Conservation (phyloP, 1,140 invertebrate species). For the Camponotus floridanus region DNA sequence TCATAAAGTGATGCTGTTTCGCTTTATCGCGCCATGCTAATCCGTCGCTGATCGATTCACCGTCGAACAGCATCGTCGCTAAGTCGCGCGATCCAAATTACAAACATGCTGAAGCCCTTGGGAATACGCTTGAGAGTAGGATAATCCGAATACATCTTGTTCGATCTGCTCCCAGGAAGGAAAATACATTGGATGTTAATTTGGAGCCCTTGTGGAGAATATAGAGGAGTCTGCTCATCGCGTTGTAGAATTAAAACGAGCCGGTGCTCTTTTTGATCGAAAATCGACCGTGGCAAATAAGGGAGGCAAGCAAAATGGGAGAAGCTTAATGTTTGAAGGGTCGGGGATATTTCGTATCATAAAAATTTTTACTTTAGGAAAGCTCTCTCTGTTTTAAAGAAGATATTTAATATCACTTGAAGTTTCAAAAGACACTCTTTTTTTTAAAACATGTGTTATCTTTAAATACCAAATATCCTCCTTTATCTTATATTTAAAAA, state of each 20-base stretch:
- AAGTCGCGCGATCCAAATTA: constrained; percentile 43
- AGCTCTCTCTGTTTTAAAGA: neutral
- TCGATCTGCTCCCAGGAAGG: neutral
- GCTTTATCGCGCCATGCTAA: constrained; percentile 27
- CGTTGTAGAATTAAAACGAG: neutral
- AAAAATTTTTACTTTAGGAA: neutral
- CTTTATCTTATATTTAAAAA: neutral
- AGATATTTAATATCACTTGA: neutral
- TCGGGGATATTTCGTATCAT: neutral
- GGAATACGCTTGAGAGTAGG: neutral
- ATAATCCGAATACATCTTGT: constrained; percentile 27
- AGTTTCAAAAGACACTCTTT: neutral
- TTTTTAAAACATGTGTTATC: neutral
- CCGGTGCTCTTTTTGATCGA: neutral
- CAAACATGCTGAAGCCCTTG: constrained; percentile 22
- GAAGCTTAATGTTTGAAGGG: neutral
- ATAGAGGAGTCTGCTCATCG: neutral
- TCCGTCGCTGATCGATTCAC: constrained; percentile 21
- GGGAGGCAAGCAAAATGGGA: neutral
- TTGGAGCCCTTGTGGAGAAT: neutral
- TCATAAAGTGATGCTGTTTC: constrained; percentile 38
- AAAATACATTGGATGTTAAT: constrained; percentile 25
- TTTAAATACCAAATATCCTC: neutral
- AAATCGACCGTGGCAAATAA: neutral
- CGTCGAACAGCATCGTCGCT: constrained; percentile 20